Evolutionary conservation across 2,888 invertebrate genomes (phyloP), one percentile per base, ranked within the genome.

Genomic region (Caenorhabditis angaria): DNA sequence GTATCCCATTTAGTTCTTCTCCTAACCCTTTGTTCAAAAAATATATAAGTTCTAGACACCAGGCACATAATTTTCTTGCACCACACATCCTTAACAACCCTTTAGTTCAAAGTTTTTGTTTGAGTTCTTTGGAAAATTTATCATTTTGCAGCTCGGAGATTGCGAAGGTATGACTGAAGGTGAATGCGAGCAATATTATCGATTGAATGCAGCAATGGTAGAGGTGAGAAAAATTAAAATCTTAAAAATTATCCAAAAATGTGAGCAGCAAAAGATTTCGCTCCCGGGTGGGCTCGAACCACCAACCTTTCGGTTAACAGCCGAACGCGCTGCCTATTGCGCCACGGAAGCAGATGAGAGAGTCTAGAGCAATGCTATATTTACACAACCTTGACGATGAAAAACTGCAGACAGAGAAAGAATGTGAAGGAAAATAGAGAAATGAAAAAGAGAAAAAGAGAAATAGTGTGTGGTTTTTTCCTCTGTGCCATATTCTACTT

Each of bases 221-320:
- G 82, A 77, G 71, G 74, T 79, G 24, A 35, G 48, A 12, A 18
- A 58, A 18, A 29, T 18, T 14, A 29, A 28, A 24, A 18, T 55
- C 6, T 41, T 2, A 50, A 18, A 61, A 48, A 29, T 27, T 4
- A 24, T 14, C 6, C 35, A 41, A 41, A 56, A 59, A 47, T 64
- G 69, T 64, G 64, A 69, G 64, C 64, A 51, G 60, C 0, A 71
- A 25, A 28, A 54, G 29, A n/a, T 32, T 56, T 62, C 72, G 73
- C 76, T 65, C 75, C 76, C 72, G 76, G 77, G 77, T 77, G 82
- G 82, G 77, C 78, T 82, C 70, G 82, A 82, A 82, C 82, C 82
- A 82, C 82, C 82, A 82, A 82, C 82, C 82, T 82, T 82, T 82
- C 57, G 55, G 55, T 55, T 55, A 55, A 55, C 55, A 58, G 47